Base-by-base conservation (phyloP, 1,140 invertebrate species). In the Sinonovacula constricta region DNA sequence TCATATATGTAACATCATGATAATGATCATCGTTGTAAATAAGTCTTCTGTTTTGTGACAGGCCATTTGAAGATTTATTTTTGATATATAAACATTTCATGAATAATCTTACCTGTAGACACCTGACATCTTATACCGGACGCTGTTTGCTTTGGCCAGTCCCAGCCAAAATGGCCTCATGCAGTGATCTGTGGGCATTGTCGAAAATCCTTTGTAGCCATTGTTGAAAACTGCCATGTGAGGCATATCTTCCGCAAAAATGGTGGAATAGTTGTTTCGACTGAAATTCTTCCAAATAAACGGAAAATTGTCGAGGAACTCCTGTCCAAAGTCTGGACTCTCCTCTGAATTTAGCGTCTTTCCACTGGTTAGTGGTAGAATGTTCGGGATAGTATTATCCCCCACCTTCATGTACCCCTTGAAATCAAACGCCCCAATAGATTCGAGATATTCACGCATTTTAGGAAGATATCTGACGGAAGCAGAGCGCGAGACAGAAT, bases 351-450 rank as follows among this genome's bases (percentile, higher is more conserved):
- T 72, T 12, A 65, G 62, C 67, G 72, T 84, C 22, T 14, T 14
- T 0, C 79, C 79, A 2, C 74, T 76, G n/a, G 85, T 69, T 70
- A 88, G 80, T 30, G 87, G 85, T 1, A 85, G 57, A 0, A 87
- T 45, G 66, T 88, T 88, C 3, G 86, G 83, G 66, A 83, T 86
- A 10, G 87, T 88, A 63, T 88, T 88, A 33, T 84, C 81, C 12
- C 80, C 72, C 12, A 75, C 60, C 22, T 75, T 96, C 81, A 95
- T 95, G 87, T 95, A 96, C 18, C 95, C 95, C 54, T 94, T 85
- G 81, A 96, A 91, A 87, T 95, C 95, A 12, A 95, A 92, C 14
- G 94, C 93, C 0, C 91, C 92, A 10, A 95, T 90, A 12, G 88
- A 69, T 92, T 91, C 62, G 10, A 81, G 60, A 60, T 77, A 81